Percentiles rank a stretch among this genome's conserved stretches.
These are phyloP conservation scores for Spisula solida DNA, from an alignment of 2,888 invertebrate species.

Conservation along the genomic window DNA sequence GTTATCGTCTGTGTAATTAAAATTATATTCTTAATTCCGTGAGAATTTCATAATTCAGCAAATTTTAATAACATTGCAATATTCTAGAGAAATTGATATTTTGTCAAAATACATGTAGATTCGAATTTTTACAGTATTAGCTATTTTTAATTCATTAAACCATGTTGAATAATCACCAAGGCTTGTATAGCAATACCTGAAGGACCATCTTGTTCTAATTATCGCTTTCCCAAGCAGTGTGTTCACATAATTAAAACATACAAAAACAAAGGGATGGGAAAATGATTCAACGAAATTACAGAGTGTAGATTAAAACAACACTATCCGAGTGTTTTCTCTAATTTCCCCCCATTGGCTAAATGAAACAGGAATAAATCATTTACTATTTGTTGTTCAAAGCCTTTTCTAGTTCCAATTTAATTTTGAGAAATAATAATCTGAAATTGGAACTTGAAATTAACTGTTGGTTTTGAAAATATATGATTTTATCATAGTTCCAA, in stretches of 20 bases:
- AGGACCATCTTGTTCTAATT: constrained; percentile 14
- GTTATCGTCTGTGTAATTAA: not conserved
- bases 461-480: not conserved
- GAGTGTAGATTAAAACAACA: constrained; percentile 5
- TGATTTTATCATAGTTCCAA: too few species aligned
- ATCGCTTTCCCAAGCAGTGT: constrained; percentile 1
- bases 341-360: not conserved
- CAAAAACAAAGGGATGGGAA: not conserved
- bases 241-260: not conserved
- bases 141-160: not conserved
- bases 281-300: not conserved
- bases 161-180: not conserved
- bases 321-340: not conserved
- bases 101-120: not conserved
- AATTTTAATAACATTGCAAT: not conserved
- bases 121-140: not conserved
- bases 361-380: not conserved
- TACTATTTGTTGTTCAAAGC: not conserved
- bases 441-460: not conserved
- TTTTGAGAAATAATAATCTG: not conserved
- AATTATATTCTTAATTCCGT: not conserved
- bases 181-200: not conserved
- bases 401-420: not conserved
- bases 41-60: not conserved
- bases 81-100: constrained; percentile 2